phyloP scores from a whole-genome alignment of 1,140 invertebrate genomes.

The Condylostylus longicornis region DNA sequence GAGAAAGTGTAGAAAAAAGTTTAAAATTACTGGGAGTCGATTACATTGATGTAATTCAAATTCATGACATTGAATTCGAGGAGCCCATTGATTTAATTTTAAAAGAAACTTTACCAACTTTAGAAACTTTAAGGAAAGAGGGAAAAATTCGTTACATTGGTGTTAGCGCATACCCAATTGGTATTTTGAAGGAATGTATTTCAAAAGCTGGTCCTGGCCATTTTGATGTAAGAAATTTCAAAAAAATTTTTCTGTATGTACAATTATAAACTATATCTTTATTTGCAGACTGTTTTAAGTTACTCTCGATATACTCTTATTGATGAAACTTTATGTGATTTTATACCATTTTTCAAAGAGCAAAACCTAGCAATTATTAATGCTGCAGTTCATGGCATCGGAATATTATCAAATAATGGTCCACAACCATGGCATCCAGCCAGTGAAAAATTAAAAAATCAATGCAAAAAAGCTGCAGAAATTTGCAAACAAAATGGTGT shows the following conservation, averaged over 20 bases:
- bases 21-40: conserved; percentile 58
- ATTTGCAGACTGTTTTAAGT: conserved; percentile 53
- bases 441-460: conserved; percentile 44
- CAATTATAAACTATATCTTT: conserved; percentile 33
- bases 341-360: conserved; percentile 53
- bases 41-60: conserved; percentile 83
- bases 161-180: conserved; percentile 74
- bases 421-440: conserved; percentile 77
- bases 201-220: conserved; percentile 34
- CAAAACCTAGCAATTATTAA: conserved; percentile 65
- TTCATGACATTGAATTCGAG: conserved; percentile 85
- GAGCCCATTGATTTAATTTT: conserved; percentile 57
- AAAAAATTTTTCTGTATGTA: conserved; percentile 27
- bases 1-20: conserved; percentile 59
- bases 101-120: conserved; percentile 70
- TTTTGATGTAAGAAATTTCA: conserved; percentile 17
- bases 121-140: conserved; percentile 53
- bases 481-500: conserved; percentile 51
- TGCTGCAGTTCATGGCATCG: conserved; percentile 65
- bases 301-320: conserved; percentile 67
- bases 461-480: conserved; percentile 42
- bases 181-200: conserved; percentile 54
- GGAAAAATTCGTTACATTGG: conserved; percentile 75
- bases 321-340: conserved; percentile 59
- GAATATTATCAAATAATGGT: conserved; percentile 59